A percentile compares a stretch with the other conserved stretches of the same genome.
phyloP scores from a whole-genome alignment of 2,888 invertebrate species.

The Anaspis maculata region DNA sequence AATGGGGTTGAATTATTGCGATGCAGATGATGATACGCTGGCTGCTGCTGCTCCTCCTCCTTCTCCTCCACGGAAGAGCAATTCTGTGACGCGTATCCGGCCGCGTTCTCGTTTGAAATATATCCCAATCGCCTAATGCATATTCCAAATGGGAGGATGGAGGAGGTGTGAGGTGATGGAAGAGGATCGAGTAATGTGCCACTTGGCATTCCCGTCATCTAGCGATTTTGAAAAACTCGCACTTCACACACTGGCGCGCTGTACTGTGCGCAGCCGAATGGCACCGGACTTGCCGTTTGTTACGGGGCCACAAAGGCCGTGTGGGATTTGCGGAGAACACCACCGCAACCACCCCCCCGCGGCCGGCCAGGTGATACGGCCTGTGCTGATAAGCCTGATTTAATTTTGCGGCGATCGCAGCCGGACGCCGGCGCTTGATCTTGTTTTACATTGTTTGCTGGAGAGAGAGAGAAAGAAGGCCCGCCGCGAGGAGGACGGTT shows the following conservation, averaged over 20 bases:
- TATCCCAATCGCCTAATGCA: constrained; percentile 24
- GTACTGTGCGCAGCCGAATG: constrained; percentile 1
- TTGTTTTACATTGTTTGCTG: constrained; percentile 35
- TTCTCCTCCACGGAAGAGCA: too few species aligned
- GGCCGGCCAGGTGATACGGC: too few species aligned
- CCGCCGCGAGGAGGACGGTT: too few species aligned
- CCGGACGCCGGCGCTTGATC: constrained; percentile 34
- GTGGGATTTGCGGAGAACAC: constrained; percentile 26
- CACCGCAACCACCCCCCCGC: constrained; percentile 24
- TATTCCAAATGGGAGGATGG: constrained; percentile 15
- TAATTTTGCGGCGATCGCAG: constrained; percentile 36
- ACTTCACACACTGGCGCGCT: too few species aligned
- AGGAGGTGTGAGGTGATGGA: too few species aligned
- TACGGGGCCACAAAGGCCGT: constrained; percentile 29
- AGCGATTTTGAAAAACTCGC: too few species aligned
- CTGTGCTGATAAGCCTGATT: constrained; percentile 36
- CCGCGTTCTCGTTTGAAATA: constrained; percentile 22
- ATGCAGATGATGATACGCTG: constrained; percentile 23
- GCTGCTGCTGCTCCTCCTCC: too few species aligned
- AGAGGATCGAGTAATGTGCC: too few species aligned
- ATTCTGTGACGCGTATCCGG: too few species aligned
- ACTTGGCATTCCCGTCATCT: too few species aligned
- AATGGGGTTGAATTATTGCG: constrained; percentile 15
- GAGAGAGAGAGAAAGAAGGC: too few species aligned
- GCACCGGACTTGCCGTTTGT: constrained; percentile 24